A percentile compares a stretch with the other conserved stretches of the same genome.
Evolutionary conservation across 2,888 invertebrate genomes (phyloP).

Genomic region (Meteorus cinctellus): DNA sequence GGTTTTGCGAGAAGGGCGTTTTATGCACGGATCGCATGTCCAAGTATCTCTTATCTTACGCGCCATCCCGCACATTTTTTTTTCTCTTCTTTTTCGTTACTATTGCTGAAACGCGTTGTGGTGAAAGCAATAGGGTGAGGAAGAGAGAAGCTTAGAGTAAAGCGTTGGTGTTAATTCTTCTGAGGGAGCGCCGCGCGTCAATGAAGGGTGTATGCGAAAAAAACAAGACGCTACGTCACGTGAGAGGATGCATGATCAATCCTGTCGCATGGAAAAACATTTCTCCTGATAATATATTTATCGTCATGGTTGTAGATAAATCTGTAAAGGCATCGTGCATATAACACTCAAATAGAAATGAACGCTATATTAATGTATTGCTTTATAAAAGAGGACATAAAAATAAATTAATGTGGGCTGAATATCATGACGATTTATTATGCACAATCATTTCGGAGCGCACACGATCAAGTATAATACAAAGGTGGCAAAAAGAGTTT

Average conservation of each 20-base stretch:
- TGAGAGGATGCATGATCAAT: neutral
- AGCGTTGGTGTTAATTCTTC: neutral
- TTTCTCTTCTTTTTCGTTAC: slow-evolving; percentile 48
- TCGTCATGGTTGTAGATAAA: neutral
- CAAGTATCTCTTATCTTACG: slow-evolving; percentile 62
- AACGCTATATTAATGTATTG: neutral
- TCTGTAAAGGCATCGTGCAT: neutral
- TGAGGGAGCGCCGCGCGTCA: slow-evolving; percentile 34
- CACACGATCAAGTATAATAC: neutral
- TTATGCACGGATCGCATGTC: slow-evolving; percentile 66
- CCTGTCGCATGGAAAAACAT: neutral
- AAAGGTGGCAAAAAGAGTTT: neutral
- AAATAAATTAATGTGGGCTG: neutral
- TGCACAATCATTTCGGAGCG: neutral
- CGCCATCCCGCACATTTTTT: slow-evolving; percentile 63
- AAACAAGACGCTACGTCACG: slow-evolving; percentile 41
- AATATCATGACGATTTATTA: slow-evolving; percentile 14
- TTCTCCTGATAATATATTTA: neutral
- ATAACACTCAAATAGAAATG: neutral
- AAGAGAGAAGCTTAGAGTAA: slow-evolving; percentile 15
- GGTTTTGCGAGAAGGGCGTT: slow-evolving; percentile 52
- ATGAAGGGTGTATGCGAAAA: slow-evolving; percentile 24
- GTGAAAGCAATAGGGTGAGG: slow-evolving; percentile 38
- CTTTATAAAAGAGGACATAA: neutral
- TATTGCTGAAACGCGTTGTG: slow-evolving; percentile 40